A percentile compares a stretch with the other conserved stretches of the same genome.
Evolutionary conservation across 2,113 vertebrate genomes (phyloP).

Genomic region (Eonycteris spelaea): DNA sequence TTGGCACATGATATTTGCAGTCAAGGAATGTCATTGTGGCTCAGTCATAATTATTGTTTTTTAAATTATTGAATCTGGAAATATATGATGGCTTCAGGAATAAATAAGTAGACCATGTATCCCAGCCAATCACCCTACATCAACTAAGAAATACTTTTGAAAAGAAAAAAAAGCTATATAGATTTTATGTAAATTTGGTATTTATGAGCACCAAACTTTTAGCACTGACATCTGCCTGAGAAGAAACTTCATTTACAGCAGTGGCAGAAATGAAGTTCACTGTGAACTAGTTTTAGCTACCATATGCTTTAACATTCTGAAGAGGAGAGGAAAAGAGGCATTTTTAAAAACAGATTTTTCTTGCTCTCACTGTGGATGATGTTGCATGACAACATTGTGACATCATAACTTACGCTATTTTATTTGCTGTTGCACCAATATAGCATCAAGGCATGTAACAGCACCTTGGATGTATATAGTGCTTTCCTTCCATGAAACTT

Average conservation of each 20-base stretch:
- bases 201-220: slow-evolving; percentile 77
- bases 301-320: slow-evolving; percentile 72
- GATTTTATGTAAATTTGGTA: slow-evolving; percentile 81
- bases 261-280: slow-evolving; percentile 75
- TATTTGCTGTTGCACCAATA: slow-evolving; percentile 58
- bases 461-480: slow-evolving; percentile 28
- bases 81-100: slow-evolving; percentile 10
- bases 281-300: slow-evolving; percentile 75
- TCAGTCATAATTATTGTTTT: slow-evolving; percentile 25
- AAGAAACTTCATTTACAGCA: slow-evolving; percentile 75
- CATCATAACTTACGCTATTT: slow-evolving; percentile 62
- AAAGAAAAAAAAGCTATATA: slow-evolving; percentile 59
- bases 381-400: slow-evolving; percentile 74
- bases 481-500: slow-evolving; percentile 27
- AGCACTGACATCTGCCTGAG: slow-evolving; percentile 78
- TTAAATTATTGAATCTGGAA: slow-evolving; percentile 30
- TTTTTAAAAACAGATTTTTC: slow-evolving; percentile 62
- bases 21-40: background rate
- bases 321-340: slow-evolving; percentile 23
- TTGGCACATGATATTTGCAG: background rate
- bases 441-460: background rate
- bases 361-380: slow-evolving; percentile 63
- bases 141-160: slow-evolving; percentile 64
- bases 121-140: slow-evolving; percentile 53
- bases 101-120: slow-evolving; percentile 31